Base-by-base conservation (phyloP, 2,888 invertebrate species). In the Arctia plantaginis region DNA sequence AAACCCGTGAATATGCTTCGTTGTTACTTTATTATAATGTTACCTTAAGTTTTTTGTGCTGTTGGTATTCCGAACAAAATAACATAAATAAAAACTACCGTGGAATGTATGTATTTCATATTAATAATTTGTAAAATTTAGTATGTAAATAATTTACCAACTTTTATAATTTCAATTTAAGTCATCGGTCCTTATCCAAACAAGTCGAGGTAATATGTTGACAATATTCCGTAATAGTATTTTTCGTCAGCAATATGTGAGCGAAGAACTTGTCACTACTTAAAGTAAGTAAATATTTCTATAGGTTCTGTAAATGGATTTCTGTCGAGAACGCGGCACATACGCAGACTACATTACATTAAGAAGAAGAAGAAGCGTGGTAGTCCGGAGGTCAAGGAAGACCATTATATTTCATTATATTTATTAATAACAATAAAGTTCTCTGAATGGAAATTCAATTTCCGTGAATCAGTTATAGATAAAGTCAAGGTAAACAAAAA, bases 241-340 rank as follows among this genome's bases (percentile, higher is more conserved):
- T 55, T 62, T 62, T 62, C 30, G 18, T 62, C 30, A 4, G 59
- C 7, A 62, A 30, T 30, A 30, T 62, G 59, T 62, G 59, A 62
- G 59, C 30, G 27, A 30, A 62, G 59, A 62, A 62, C 30, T 62
- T 62, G 30, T 30, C 30, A 62, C 15, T 3, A 30, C 30, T 30
- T 62, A 15, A n/a, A n/a, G n/a, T n/a, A 62, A 62, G 59, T 30
- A 62, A 62, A 62, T 62, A 62, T 62, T 27, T 62, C 59, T 30
- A 62, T 30, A 15, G 4, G 59, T 62, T 62, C 59, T 27, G 6
- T 15, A 62, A 62, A 62, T 30, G 30, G 59, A 18, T 62, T 27
- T 27, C 15, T 62, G 15, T 30, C 15, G 59, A 30, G 27, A 62
- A 30, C 15, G 7, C 4, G 30, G 15, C 27, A 18, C 13, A 44